Evolutionary conservation across 2,113 vertebrate genomes (phyloP), one percentile per base, ranked within the genome.

Genomic region (Dendrocopos noguchii): DNA sequence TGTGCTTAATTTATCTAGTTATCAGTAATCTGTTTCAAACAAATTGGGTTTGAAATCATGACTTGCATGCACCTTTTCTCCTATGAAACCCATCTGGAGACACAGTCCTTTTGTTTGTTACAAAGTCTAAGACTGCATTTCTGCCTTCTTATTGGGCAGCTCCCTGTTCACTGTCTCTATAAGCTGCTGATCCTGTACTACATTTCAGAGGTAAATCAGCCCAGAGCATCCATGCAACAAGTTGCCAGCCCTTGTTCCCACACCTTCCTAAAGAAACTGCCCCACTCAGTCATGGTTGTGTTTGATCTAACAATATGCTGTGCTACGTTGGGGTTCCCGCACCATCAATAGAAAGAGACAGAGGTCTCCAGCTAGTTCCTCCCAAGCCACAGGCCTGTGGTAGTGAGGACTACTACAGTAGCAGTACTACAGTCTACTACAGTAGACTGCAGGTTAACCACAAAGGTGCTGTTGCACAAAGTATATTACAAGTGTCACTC

Each of bases 351-450:
- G 68, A 34, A 73, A 47, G 27, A 78, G 66, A 21, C 8, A 46
- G 34, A 29, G 17, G 60, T 27, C 68, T 70, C 60, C 21, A 34
- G 56, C 7, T 15, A 65, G 31, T 5, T 72, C 19, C 36, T 84
- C 7, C 27, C 16, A 21, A 72, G 34, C 6, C 33, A 16, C 5
- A 10, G 77, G 25, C 6, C 44, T 65, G 3, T 2, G 74, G 57
- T 61, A 60, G 64, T 57, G 64, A 39, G 28, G 44, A 31, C 52
- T 39, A 39, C 39, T 39, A 42, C 2, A 0, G 0, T 0, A 64
- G 53, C 25, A 21, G 4, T 20, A 18, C 44, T 39, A 19, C 0
- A 0, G 39, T 39, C 39, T 39, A 12, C 39, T 39, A 39, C 39
- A 39, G 55, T 5, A 12, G 25, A 15, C 9, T 8, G 57, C 16